Base-by-base conservation (phyloP, 2,113 vertebrate species). In the Acanthisitta chloris region DNA sequence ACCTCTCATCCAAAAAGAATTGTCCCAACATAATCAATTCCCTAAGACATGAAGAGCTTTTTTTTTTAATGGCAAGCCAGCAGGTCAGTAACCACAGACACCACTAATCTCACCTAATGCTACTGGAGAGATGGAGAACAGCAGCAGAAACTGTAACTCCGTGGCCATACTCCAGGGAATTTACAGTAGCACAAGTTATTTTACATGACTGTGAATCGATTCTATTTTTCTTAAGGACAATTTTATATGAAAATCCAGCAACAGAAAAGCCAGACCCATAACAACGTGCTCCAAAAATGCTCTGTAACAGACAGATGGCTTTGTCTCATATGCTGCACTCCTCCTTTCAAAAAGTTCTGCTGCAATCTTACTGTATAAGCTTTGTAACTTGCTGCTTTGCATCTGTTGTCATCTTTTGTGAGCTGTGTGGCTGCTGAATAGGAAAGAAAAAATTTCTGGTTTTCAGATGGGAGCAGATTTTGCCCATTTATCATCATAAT, bases 261-360 rank as follows among this genome's bases (percentile, higher is more conserved):
- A 67, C 25, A 97, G 64, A 73, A 93, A 81, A 97, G 40, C 66
- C 77, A 93, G 71, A 84, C 26, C 85, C 3, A 0, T 48, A 96
- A 96, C 93, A 94, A 88, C 1, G 23, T 34, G 84, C 62, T 83
- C 82, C 59, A 81, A 90, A 38, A 51, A 92, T 61, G 81, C 81
- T 89, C 74, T 66, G 92, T 28, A 84, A 71, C 29, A 67, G 78
- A 93, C 97, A 98, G 97, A 97, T 97, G 97, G 97, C 46, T 94
- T 54, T 6, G 2, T 85, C 93, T 73, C 72, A 17, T 67, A 73
- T 70, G 90, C 89, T 95, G 89, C 76, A 81, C 58, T 77, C 59
- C 71, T 81, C 42, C 43, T 54, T 94, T 43, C 11, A 45, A 74
- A 43, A 96, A 97, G 80, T 96, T 97, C 93, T 96, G 74, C 49